Evolutionary conservation across 2,888 invertebrate genomes (phyloP).

Genomic region (Aphelenchoides bicaudatus): DNA sequence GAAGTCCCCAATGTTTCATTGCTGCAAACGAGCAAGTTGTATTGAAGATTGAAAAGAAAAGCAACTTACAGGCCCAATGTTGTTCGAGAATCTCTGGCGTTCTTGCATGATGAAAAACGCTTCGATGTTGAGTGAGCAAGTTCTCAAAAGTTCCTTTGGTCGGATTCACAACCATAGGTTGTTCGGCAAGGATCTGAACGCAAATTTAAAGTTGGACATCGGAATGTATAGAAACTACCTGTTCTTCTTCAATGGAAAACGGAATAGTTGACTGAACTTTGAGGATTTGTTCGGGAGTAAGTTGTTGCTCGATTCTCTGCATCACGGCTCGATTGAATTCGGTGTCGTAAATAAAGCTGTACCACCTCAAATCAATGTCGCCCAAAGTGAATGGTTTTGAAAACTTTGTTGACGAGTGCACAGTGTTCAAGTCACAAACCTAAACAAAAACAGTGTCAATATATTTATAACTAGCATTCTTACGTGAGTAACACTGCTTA

Average conservation of each 20-base stretch:
- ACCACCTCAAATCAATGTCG: constrained; percentile 93
- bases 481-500: constrained; percentile 86
- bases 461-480: constrained; percentile 9
- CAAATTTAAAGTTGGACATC: constrained; percentile 3
- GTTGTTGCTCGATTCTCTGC: constrained; percentile 36
- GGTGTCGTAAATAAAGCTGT: constrained; percentile 88
- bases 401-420: constrained; percentile 88
- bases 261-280: too few relatives aligned
- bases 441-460: constrained; percentile 54
- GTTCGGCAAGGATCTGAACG: constrained; percentile 79
- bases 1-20: constrained; percentile 82
- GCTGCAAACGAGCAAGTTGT: too few relatives aligned
- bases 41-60: too few relatives aligned
- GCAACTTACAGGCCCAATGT: constrained; percentile 93
- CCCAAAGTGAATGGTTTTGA: constrained; percentile 87
- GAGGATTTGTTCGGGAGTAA: constrained; percentile 31
- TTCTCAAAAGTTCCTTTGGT: constrained; percentile 85
- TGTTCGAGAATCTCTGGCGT: constrained; percentile 74
- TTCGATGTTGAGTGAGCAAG: constrained; percentile 76
- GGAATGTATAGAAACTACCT: neutral
- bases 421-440: constrained; percentile 68
- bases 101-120: constrained; percentile 78
- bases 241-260: neutral
- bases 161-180: constrained; percentile 73
- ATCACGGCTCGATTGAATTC: constrained; percentile 70